Conservation (phyloP, 2,888 invertebrate genomes). For the Acanthosepion lycidas region DNA sequence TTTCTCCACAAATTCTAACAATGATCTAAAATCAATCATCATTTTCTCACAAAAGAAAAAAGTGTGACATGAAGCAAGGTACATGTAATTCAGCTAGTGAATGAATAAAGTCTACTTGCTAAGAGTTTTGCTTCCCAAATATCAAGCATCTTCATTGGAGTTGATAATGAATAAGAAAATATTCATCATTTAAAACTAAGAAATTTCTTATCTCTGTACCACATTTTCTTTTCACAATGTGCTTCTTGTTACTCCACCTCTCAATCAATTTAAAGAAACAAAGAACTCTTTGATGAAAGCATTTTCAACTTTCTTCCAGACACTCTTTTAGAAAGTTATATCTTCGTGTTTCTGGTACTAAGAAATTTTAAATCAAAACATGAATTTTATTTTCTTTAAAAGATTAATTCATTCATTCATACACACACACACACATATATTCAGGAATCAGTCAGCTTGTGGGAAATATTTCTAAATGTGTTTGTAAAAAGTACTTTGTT, state of each 20-base stretch:
- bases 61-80: no score
- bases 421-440: background rate
- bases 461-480: no score
- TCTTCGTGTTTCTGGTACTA: background rate
- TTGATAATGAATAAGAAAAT: background rate
- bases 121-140: background rate
- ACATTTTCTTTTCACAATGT: background rate
- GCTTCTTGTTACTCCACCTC: background rate
- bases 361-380: background rate
- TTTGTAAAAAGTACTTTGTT: no score
- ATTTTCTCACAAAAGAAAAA: no score
- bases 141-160: background rate
- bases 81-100: background rate
- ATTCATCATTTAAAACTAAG: background rate
- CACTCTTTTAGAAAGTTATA: background rate
- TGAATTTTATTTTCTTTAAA: background rate
- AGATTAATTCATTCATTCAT: background rate
- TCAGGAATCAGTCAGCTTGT: no score
- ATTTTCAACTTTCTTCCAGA: background rate
- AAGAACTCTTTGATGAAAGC: background rate
- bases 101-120: background rate
- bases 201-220: background rate
- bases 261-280: background rate
- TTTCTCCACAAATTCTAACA: no score
- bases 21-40: no score